A percentile compares a stretch with the other conserved stretches of the same genome.
Evolutionary conservation across 2,888 invertebrate genomes (phyloP).

Genomic region (Nomada lathburiana): DNA sequence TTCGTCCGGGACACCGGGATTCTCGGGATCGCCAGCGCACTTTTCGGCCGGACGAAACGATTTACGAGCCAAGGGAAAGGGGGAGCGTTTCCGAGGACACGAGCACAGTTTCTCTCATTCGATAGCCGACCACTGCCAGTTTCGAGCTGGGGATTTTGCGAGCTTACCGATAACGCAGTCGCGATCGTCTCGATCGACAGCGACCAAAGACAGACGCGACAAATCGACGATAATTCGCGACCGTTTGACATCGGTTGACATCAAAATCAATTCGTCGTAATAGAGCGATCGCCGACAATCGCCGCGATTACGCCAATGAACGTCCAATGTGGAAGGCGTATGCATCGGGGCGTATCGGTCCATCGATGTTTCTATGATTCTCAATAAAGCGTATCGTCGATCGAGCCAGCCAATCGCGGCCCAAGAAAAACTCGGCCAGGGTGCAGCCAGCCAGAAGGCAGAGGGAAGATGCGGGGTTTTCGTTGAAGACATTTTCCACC

Average conservation of each 20-base stretch:
- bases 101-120: too few relatives aligned
- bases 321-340: conserved; percentile 76
- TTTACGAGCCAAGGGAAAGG: conserved; percentile 32
- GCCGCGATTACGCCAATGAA: conserved; percentile 81
- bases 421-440: not conserved
- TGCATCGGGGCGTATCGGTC: conserved; percentile 46
- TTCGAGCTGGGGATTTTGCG: not conserved
- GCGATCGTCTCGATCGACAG: conserved; percentile 49
- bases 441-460: too few relatives aligned
- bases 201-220: conserved; percentile 63
- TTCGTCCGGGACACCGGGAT: conserved; percentile 40
- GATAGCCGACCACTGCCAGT: not conserved
- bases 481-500: not conserved
- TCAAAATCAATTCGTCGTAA: conserved; percentile 82
- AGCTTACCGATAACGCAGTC: not conserved
- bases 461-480: too few relatives aligned
- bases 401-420: conserved; percentile 3
- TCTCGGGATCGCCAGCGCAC: conserved; percentile 39
- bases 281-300: conserved; percentile 83
- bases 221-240: conserved; percentile 82
- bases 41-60: conserved; percentile 10
- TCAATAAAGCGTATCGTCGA: conserved; percentile 50
- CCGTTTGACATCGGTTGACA: conserved; percentile 83
- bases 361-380: conserved; percentile 60
- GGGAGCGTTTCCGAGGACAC: not conserved